These are phyloP conservation scores for Odontomyia ornata DNA, from an alignment of 2,888 invertebrate genomes.

Conservation along the genomic window DNA sequence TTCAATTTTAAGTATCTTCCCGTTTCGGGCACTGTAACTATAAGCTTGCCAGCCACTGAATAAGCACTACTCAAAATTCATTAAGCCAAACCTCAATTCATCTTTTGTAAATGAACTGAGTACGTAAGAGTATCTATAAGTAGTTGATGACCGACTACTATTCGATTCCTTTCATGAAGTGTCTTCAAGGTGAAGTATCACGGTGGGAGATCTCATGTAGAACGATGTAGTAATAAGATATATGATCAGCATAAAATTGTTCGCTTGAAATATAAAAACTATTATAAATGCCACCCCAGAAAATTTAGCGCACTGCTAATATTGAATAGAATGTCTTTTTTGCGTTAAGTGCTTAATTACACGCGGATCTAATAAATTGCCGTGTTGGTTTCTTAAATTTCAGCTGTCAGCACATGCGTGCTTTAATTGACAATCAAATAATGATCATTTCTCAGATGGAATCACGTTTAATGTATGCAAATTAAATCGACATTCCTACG, in stretches of 20 bases:
- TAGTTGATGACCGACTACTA: conserved; percentile 1
- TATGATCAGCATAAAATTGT: too few relatives aligned
- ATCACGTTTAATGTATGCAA: conserved; percentile 1
- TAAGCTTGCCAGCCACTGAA: too few relatives aligned
- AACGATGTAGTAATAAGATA: neutral
- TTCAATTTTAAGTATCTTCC: too few relatives aligned
- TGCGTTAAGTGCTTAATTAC: neutral
- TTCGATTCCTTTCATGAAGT: neutral
- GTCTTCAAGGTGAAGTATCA: conserved; percentile 8
- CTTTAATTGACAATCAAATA: neutral
- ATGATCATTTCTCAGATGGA: conserved; percentile 7
- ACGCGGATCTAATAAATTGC: neutral
- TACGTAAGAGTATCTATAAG: neutral
- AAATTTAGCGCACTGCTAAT: too few relatives aligned
- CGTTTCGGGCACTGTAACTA: too few relatives aligned
- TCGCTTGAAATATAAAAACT: too few relatives aligned
- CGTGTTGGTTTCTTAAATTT: neutral
- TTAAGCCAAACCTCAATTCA: neutral
- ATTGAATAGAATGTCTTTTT: too few relatives aligned
- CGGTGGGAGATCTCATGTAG: neutral
- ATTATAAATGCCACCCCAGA: too few relatives aligned
- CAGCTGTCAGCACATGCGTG: neutral
- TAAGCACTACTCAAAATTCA: neutral
- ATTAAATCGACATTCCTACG: conserved; percentile 4
- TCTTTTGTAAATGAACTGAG: neutral